These are phyloP conservation scores for Gouania willdenowi DNA, from an alignment of 2,797 vertebrate species.

Conservation along the genomic window DNA sequence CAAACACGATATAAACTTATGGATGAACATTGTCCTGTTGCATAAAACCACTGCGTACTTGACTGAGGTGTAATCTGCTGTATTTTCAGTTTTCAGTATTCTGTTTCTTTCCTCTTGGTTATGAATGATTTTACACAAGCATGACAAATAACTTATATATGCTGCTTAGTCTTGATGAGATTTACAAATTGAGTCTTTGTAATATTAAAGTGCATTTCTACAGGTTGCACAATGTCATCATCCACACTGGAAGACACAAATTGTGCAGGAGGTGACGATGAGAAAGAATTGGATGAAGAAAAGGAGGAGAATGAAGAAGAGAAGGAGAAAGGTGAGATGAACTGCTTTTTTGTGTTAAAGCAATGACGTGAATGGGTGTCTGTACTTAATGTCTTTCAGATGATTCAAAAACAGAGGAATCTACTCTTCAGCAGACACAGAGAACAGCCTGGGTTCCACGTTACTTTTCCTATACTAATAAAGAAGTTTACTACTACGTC, in stretches of 20 bases:
- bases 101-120: too few relatives aligned
- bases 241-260: conserved; percentile 10
- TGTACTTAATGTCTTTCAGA: conserved; percentile 16
- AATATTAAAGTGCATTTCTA: background rate
- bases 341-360: background rate
- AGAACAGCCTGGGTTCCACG: conserved; percentile 69
- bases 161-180: too few relatives aligned
- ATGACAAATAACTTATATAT: too few relatives aligned
- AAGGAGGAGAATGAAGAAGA: conserved; percentile 17
- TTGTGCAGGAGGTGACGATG: background rate
- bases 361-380: background rate
- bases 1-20: too few relatives aligned
- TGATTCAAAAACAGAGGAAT: conserved; percentile 8
- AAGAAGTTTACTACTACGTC: conserved; percentile 75
- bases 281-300: background rate
- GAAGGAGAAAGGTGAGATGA: background rate
- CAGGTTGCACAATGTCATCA: conserved; percentile 34
- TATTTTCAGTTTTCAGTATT: too few relatives aligned
- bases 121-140: too few relatives aligned
- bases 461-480: conserved; percentile 65
- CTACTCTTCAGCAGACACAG: background rate
- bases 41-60: too few relatives aligned
- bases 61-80: too few relatives aligned
- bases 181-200: too few relatives aligned
- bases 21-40: too few relatives aligned